Base-by-base conservation (phyloP, 2,888 invertebrate species). In the Nephrocerus scutellatus region DNA sequence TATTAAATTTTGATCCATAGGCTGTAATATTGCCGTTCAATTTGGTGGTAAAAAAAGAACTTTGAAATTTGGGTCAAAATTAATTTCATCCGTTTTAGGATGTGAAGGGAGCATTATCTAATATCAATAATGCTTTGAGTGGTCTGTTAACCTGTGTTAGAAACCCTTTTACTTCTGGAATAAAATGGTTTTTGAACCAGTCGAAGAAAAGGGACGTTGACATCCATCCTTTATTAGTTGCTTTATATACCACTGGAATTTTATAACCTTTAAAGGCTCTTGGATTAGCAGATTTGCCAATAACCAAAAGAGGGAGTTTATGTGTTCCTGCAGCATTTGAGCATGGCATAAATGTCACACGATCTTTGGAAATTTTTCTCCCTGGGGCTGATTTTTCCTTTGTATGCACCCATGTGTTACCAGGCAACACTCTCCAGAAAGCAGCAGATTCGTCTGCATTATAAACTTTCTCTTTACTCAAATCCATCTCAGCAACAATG, bases 371-470 rank as follows among this genome's bases (percentile, higher is more conserved):
- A 21, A 39, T 24, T 42, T 45, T 43, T 36, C 36, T 39, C 20
- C 36, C 41, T 21, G 12, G 29, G 23, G 33, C 37, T 31, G 32
- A 36, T 39, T 39, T 32, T 41, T 44, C 46, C 32, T 41, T 41
- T 16, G 34, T 18, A 13, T 43, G 38, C 18, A 40, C 44, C 33
- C 39, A 41, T 35, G 43, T 43, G 14, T 43, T 47, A 41, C 42
- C 43, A 13, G 48, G 49, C 29, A 48, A 39, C 38, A 50, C 31
- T 35, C 46, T 49, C 49, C 50, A 52, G 25, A 47, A 53, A 20
- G 50, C 39, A 31, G 46, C 47, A n/a, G 45, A 47, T 28, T 51
- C 46, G 10, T 47, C 49, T 19, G 45, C 53, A 39, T 50, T 45
- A 23, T 49, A 53, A 26, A 51, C 41, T 42, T 48, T 48, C 9